Evolutionary conservation across 1,140 invertebrate genomes (phyloP).

Genomic region (Aleiodes sp.): DNA sequence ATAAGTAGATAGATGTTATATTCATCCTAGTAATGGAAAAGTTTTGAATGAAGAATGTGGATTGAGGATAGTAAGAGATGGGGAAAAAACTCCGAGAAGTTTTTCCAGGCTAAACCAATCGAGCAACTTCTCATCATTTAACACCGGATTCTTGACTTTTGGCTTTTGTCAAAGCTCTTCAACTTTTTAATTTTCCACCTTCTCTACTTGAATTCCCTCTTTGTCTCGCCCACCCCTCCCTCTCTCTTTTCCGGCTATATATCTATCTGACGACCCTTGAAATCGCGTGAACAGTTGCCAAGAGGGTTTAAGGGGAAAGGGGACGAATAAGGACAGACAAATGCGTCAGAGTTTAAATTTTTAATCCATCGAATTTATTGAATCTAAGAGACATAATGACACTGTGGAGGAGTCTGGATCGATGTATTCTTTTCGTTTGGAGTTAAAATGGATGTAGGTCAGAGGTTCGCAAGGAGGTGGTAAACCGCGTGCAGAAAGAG

Average conservation of each 20-base stretch:
- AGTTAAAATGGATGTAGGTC: constrained; percentile 35
- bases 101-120: background rate
- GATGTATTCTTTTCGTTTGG: constrained; percentile 25
- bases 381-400: background rate
- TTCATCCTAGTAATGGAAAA: background rate
- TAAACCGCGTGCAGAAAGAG: background rate
- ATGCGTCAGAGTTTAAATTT: background rate
- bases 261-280: too few relatives aligned
- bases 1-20: too few relatives aligned
- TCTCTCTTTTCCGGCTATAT: too few relatives aligned
- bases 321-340: background rate
- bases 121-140: background rate
- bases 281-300: background rate
- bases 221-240: too few relatives aligned
- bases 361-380: background rate
- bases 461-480: constrained; percentile 21
- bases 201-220: constrained; percentile 5
- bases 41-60: background rate
- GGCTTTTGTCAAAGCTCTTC: too few relatives aligned
- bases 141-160: background rate
- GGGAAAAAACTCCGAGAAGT: background rate
- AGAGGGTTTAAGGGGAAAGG: background rate
- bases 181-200: constrained; percentile 6
- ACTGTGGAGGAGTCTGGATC: constrained; percentile 14
- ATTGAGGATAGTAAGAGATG: background rate